phyloP scores from a whole-genome alignment of 2,113 vertebrate genomes.

The Arothron firmamentum region DNA sequence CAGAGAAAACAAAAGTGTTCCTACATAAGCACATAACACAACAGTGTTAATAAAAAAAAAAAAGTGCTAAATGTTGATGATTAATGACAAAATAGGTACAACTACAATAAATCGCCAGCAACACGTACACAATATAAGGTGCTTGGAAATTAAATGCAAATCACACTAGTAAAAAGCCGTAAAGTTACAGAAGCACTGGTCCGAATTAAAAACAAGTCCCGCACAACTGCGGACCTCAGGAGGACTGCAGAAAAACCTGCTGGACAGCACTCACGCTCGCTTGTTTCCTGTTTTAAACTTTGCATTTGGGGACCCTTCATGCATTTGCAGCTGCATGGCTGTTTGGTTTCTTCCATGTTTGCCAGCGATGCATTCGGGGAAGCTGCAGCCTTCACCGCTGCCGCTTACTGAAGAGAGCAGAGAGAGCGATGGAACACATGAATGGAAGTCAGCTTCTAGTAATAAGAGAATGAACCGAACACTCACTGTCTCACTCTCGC shows the following conservation, averaged over 20 bases:
- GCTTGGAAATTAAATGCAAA: conserved; percentile 42
- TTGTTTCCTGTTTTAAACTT: too few relatives aligned
- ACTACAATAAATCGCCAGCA: conserved; percentile 18
- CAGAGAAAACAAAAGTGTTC: conserved; percentile 3
- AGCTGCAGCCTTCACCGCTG: too few relatives aligned
- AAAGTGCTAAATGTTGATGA: background rate
- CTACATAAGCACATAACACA: conserved; percentile 11
- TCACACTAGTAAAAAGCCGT: too few relatives aligned
- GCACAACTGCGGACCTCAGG: conserved; percentile 22
- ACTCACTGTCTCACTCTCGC: conserved; percentile 91
- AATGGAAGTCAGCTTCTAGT: conserved; percentile 34
- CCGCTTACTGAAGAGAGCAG: too few relatives aligned
- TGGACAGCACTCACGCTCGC: background rate
- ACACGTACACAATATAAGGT: conserved; percentile 48
- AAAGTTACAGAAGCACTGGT: too few relatives aligned
- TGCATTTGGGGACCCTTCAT: too few relatives aligned
- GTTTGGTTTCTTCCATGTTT: background rate
- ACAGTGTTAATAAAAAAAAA: conserved; percentile 21
- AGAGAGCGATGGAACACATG: conserved; percentile 16
- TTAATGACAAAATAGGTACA: conserved; percentile 6
- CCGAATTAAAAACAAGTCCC: background rate
- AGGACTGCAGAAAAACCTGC: conserved; percentile 12
- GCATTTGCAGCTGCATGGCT: conserved; percentile 8
- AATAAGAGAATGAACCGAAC: background rate
- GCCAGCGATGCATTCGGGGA: too few relatives aligned